Conservation (phyloP, 53 echinoderm and acorn worm genomes). For the Crossaster papposus region DNA sequence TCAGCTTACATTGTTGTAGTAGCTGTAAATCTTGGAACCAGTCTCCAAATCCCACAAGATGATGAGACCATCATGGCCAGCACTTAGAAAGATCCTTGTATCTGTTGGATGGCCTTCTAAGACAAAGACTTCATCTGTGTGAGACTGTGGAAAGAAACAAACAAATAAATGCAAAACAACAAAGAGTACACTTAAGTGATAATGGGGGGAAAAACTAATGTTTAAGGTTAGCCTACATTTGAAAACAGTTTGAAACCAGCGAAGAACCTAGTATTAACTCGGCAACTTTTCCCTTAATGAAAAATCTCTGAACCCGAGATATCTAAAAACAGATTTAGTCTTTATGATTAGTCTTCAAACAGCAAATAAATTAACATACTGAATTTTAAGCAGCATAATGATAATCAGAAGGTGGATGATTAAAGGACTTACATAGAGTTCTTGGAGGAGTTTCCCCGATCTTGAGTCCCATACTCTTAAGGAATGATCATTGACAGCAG, state of each 20-base stretch:
- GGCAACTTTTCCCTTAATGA: background rate
- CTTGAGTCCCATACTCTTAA: constrained; percentile 90
- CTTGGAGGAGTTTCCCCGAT: constrained; percentile 79
- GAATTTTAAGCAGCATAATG: background rate
- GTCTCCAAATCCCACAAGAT: constrained; percentile 88
- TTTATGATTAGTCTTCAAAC: background rate
- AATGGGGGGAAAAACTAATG: too few relatives aligned
- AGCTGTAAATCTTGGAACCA: constrained; percentile 81
- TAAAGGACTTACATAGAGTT: constrained; percentile 72
- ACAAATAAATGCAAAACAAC: background rate
- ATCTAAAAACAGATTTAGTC: background rate
- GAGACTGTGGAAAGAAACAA: constrained; percentile 61
- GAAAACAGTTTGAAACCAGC: too few relatives aligned
- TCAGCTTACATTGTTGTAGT: constrained; percentile 78
- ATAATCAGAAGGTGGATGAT: too few relatives aligned
- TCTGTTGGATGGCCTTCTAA: constrained; percentile 88
- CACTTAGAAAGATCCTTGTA: constrained; percentile 87
- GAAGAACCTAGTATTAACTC: too few relatives aligned
- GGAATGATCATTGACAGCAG: constrained; percentile 95
- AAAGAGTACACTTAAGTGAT: too few relatives aligned
- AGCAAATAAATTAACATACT: background rate
- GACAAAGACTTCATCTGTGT: constrained; percentile 95
- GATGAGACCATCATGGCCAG: constrained; percentile 92
- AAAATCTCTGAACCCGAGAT: background rate
- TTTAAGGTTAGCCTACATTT: too few relatives aligned